Evolutionary conservation across 2,113 vertebrate species (phyloP).

Genomic region (Centropristis striata): DNA sequence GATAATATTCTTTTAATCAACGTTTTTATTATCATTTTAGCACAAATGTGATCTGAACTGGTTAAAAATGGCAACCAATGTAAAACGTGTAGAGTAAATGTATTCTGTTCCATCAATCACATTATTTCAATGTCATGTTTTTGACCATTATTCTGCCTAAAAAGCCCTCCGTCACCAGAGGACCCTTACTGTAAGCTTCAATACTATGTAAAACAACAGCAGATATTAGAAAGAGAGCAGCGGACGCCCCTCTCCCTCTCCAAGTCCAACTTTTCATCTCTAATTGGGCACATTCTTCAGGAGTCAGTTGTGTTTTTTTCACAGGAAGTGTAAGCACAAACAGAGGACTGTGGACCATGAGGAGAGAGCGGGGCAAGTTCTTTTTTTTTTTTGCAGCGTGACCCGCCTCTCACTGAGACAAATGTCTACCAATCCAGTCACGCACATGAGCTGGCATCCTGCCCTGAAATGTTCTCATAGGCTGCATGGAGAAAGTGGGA

Average conservation of each 20-base stretch:
- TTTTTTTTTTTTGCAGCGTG: slow-evolving; percentile 20
- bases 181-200: not conserved
- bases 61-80: no score
- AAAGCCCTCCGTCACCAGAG: not conserved
- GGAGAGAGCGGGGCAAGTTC: slow-evolving; percentile 1
- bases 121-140: slow-evolving; percentile 2
- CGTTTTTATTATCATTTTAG: not conserved
- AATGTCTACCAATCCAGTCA: slow-evolving; percentile 60
- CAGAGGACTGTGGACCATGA: slow-evolving; percentile 52
- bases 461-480: slow-evolving; percentile 47
- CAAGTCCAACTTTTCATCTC: slow-evolving; percentile 11
- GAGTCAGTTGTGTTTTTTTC: slow-evolving; percentile 75
- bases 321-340: slow-evolving; percentile 77
- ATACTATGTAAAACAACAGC: slow-evolving; percentile 31
- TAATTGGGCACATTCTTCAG: slow-evolving; percentile 79
- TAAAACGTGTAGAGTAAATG: no score
- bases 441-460: slow-evolving; percentile 57
- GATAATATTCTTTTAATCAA: not conserved
- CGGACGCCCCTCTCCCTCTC: not conserved
- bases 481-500: slow-evolving; percentile 23
- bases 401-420: slow-evolving; percentile 55
- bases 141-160: slow-evolving; percentile 7
- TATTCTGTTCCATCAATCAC: not conserved
- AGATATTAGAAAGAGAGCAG: slow-evolving; percentile 23
- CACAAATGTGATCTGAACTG: not conserved